Evolutionary conservation across 2,797 vertebrate species (phyloP).

Genomic region (Coreius guichenoti): DNA sequence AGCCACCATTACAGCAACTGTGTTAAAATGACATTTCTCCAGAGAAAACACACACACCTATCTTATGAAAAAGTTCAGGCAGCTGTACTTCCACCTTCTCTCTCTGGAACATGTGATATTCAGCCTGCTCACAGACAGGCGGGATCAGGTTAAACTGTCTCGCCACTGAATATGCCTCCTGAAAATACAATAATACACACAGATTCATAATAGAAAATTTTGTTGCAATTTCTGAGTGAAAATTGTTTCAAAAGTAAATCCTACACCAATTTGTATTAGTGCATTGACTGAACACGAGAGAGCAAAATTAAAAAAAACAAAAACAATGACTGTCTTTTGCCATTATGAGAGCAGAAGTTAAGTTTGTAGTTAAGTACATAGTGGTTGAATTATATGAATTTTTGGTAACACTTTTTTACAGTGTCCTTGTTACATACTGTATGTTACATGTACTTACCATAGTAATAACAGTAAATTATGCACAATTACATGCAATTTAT

Average conservation of each 20-base stretch:
- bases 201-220: background rate
- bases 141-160: slow-evolving; percentile 90
- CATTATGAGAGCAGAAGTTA: background rate
- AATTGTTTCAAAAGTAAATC: background rate
- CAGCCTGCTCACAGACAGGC: slow-evolving; percentile 88
- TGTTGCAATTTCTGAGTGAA: background rate
- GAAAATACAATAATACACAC: slow-evolving; percentile 32
- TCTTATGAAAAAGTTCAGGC: slow-evolving; percentile 90
- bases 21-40: background rate
- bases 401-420: too few relatives aligned
- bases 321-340: background rate
- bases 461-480: too few relatives aligned
- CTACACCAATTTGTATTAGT: background rate
- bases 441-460: too few relatives aligned
- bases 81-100: slow-evolving; percentile 92
- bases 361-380: background rate
- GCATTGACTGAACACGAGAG: background rate
- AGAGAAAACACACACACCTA: slow-evolving; percentile 68
- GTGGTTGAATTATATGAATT: background rate
- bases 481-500: too few relatives aligned
- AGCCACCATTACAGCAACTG: background rate
- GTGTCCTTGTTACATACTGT: too few relatives aligned
- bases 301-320: background rate
- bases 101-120: slow-evolving; percentile 92
- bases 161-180: slow-evolving; percentile 90